Percentiles rank a stretch among this genome's conserved stretches.
Conservation (phyloP, 2,113 vertebrate species). For the Aix galericulata region DNA sequence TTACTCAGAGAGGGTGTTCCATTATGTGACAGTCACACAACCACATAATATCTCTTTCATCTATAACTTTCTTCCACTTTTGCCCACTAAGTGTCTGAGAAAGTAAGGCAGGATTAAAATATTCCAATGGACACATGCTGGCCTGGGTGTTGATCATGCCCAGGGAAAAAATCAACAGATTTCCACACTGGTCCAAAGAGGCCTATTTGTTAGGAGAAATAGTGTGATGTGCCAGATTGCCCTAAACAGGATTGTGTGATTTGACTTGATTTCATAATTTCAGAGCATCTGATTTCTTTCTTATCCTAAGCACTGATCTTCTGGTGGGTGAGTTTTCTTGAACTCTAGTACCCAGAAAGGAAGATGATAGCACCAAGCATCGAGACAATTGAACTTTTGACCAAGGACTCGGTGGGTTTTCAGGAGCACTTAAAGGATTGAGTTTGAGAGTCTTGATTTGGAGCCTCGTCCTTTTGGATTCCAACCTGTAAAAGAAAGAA, state of each 20-base stretch:
- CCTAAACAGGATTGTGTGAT: not conserved
- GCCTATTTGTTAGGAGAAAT: not conserved
- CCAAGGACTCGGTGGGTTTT: not conserved
- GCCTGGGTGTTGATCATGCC: not conserved
- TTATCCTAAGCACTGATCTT: not conserved
- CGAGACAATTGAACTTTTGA: not conserved
- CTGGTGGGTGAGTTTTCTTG: not conserved
- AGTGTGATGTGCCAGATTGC: not conserved
- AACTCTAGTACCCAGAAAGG: not conserved
- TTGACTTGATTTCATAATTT: not conserved
- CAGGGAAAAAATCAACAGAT: not conserved
- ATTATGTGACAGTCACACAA: slow-evolving; percentile 50
- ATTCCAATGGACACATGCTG: not conserved
- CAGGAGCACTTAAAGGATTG: not conserved
- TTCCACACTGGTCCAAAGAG: not conserved
- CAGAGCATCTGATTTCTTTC: not conserved
- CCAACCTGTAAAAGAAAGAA: not conserved
- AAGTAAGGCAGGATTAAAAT: slow-evolving; percentile 10
- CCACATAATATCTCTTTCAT: slow-evolving; percentile 19
- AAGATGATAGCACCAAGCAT: not conserved
- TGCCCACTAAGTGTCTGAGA: not conserved
- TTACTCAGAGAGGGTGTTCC: slow-evolving; percentile 40
- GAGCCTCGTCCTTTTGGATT: not conserved
- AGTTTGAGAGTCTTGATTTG: not conserved
- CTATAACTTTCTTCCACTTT: slow-evolving; percentile 22